These are phyloP conservation scores for Propsilocerus akamusi DNA, from an alignment of 1,140 invertebrate species.

Conservation along the genomic window DNA sequence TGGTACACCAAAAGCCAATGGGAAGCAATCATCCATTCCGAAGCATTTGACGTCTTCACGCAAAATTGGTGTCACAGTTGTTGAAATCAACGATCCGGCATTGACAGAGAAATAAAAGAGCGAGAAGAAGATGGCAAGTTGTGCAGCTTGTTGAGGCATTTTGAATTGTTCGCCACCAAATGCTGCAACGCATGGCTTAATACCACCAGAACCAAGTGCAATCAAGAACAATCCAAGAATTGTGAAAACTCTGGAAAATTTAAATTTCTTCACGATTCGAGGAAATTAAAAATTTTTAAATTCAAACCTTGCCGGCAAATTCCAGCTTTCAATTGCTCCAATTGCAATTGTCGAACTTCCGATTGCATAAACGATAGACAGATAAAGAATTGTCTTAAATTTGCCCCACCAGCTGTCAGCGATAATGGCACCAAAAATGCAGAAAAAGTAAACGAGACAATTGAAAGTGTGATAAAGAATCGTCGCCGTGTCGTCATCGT, in stretches of 20 bases:
- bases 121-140: conserved; percentile 68
- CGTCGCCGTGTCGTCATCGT: conserved; percentile 44
- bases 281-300: conserved; percentile 4
- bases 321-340: conserved; percentile 25
- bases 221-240: conserved; percentile 58
- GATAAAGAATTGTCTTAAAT: conserved; percentile 53
- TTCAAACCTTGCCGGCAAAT: conserved; percentile 25
- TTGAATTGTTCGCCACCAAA: conserved; percentile 91
- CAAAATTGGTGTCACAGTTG: conserved; percentile 67
- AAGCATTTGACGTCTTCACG: conserved; percentile 62
- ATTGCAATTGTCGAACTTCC: conserved; percentile 46
- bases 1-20: conserved; percentile 76
- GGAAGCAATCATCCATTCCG: conserved; percentile 56
- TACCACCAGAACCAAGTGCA: conserved; percentile 76
- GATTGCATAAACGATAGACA: conserved; percentile 51
- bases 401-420: conserved; percentile 77
- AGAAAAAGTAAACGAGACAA: conserved; percentile 74
- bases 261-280: too few relatives aligned
- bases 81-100: conserved; percentile 72
- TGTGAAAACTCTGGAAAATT: conserved; percentile 24
- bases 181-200: conserved; percentile 87
- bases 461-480: conserved; percentile 68
- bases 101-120: conserved; percentile 85
- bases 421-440: conserved; percentile 68
- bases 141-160: conserved; percentile 48